Evolutionary conservation across 92 coral and sea anemone genomes (phyloP).

Genomic region (Bergia sp.): DNA sequence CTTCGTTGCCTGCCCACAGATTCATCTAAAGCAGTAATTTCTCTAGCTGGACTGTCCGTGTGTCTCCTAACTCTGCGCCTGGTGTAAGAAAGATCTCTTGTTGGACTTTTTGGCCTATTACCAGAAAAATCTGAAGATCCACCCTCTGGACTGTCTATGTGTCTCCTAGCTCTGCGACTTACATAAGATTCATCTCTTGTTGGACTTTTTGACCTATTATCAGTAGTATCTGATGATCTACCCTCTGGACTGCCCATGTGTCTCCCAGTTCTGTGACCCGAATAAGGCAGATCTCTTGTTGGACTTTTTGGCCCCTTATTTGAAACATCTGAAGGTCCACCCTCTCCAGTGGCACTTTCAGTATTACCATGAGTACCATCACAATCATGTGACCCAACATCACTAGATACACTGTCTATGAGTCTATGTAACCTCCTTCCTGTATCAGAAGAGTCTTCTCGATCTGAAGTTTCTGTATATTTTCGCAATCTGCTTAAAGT

Average conservation of each 20-base stretch:
- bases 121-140: neutral
- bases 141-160: neutral
- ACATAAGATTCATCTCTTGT: neutral
- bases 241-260: neutral
- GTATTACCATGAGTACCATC: neutral
- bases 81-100: neutral
- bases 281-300: neutral
- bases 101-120: slow-evolving; percentile 4
- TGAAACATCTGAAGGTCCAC: neutral
- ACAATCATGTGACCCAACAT: neutral
- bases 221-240: neutral
- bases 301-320: neutral
- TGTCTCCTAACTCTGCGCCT: neutral
- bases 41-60: slow-evolving; percentile 9
- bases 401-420: neutral
- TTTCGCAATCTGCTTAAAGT: slow-evolving; percentile 33
- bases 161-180: neutral
- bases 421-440: neutral
- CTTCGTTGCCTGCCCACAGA: neutral
- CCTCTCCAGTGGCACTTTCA: neutral
- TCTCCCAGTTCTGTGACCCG: neutral
- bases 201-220: neutral
- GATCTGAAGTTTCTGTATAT: slow-evolving; percentile 29
- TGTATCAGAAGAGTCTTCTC: neutral
- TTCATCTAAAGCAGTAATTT: neutral